Base-by-base conservation (phyloP, 92 coral and sea anemone species). In the Zoanthus sociatus region DNA sequence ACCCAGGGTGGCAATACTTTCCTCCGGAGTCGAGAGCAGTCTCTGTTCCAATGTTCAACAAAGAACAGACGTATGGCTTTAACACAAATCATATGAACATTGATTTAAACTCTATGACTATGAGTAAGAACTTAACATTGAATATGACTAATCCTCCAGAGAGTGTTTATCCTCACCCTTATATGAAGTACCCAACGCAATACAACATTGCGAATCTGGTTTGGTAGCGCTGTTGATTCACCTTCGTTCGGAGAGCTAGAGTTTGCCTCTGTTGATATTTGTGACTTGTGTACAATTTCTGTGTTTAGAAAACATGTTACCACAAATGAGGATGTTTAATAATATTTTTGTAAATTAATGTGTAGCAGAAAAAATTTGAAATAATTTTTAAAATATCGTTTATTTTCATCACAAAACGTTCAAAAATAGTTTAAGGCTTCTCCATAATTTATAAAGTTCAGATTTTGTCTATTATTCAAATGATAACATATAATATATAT, bases 11-110 rank as follows among this genome's bases (percentile, higher is more conserved):
- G 99, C 90, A 92, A 31, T 96, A 97, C 56, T 93, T 97, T 82
- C 94, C 98, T 67, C 87, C 98, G n/a, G 99, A 97, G 31, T 95
- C 99, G 20, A 90, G 99, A 31, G 88, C 95, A 86, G 96, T 97
- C 6, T 94, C 98, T 0, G 98, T 97, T 4, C 99, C 99, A 37
- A 93, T 97, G 54, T 90, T 95, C 18, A 95, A 94, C 47, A 89
- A 98, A 84, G 96, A 96, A 63, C 94, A 93, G n/a, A 53, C 94
- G 26, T 97, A 97, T 83, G 97, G 98, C 46, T 94, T 94, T 79
- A 97, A 97, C 86, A 89, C 96, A 87, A 95, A 92, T 89, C 78
- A 83, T 66, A 92, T 93, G 98, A 93, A 94, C 91, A 93, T 89
- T 92, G 96, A 97, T 91, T 73, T 90, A 86, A 90, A 90, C 71